Evolutionary conservation across 2,888 invertebrate species (phyloP), one percentile per base, ranked within the genome.

Genomic region (Lasioglossum pauxillum): DNA sequence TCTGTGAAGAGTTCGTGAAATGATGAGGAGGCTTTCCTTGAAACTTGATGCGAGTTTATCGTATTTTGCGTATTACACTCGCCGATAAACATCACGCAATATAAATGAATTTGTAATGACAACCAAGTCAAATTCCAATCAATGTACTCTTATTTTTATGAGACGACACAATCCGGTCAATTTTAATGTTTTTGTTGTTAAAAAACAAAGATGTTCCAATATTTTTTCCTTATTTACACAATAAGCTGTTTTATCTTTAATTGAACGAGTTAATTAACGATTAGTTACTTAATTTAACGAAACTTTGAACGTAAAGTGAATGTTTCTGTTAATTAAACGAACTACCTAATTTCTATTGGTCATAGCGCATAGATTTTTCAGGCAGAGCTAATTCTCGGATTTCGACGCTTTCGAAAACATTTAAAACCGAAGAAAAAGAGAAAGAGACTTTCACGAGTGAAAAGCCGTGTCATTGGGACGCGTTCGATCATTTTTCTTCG

Each of bases 371-470:
- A 64, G 16, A 31, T 31, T 31, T 64, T 31, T 16, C 31, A 31
- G 31, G 3, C 16, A 31, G 16, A 19, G 3, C 1, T 64, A 31
- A 31, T 64, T 64, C 64, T 64, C 3, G 7, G 19, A 8, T 31
- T 64, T 16, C 31, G 16, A 31, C 16, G 31, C 23, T 69, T 35
- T 35, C 71, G 41, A 41, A 41, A 41, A 19, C 71, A 41, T 41
- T 41, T n/a, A 41, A n/a, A 41, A 71, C 23, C 38, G 71, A 41
- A 41, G n/a, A 19, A 27, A 73, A 73, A 46, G 44, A 73, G 44
- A 73, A 73, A 71, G 71, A 71, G 38, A 71, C 71, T 71, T 71
- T 71, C 71, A 71, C 46, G 27, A 46, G 71, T 38, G 71, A 71
- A 71, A 71, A 71, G n/a, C 38, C n/a, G 12, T n/a, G 23, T 41